Evolutionary conservation across 2,888 invertebrate genomes (phyloP), one percentile per base, ranked within the genome.

Genomic region (Lepidocyrtoides sp.): DNA sequence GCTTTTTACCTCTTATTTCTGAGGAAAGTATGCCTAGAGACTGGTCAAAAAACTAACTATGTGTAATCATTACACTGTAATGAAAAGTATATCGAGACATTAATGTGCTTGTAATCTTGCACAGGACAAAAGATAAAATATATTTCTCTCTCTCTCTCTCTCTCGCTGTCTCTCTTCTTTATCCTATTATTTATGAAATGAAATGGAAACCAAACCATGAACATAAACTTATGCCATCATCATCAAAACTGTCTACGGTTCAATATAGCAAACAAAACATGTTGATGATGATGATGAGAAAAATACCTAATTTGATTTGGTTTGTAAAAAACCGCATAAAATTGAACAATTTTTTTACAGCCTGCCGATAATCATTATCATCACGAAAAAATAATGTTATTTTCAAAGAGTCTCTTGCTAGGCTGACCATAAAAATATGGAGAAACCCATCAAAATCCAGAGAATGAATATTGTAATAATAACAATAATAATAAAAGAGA

Each of bases 301-400:
- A 87, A 87, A 77, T 79, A 79, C 29, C 87, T 87, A 66, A 87
- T 87, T 87, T 51, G 87, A 87, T 87, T 79, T 87, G 87, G 87
- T 79, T 66, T 8, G 77, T 77, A 79, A 63, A 72, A 87, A 87
- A 79, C 77, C 87, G 79, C 87, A 87, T 63, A 87, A 77, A 87
- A 87, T 63, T 87, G 87, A 87, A 79, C 87, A 79, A 79, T 87
- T 79, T 87, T 87, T 79, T 79, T 77, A 79, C 79, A 79, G 79
- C 79, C 77, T 87, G 79, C 87, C 87, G 77, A 87, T 79, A 77
- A 51, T 77, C 87, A 87, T 44, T 20, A 72, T 44, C 44, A 72
- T 72, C 72, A 72, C 23, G 23, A 72, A 72, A 44, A 79, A 79
- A 87, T 60, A 77, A 87, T 87, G 87, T 60, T 79, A 87, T 87